Evolutionary conservation across 2,797 vertebrate genomes (phyloP).

Genomic region (Gallinago nigripennis): DNA sequence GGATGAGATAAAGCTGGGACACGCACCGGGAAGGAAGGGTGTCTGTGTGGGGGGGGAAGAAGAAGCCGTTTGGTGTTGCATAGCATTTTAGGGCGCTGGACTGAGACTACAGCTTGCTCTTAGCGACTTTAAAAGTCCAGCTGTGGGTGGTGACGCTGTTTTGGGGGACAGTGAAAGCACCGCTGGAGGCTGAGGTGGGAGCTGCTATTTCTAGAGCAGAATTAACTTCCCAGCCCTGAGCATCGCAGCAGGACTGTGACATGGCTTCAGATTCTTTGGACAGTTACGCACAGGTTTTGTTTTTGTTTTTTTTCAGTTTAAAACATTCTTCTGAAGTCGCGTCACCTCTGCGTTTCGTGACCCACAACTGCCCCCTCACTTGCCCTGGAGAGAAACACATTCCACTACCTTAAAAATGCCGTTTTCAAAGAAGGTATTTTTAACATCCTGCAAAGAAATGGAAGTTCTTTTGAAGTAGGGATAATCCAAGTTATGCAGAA

Average conservation of each 20-base stretch:
- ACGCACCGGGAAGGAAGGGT: neutral
- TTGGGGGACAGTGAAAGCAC: neutral
- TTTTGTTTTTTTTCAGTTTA: neutral
- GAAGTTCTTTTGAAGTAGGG: neutral
- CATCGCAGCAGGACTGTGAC: neutral
- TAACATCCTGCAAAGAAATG: neutral
- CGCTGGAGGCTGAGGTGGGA: neutral
- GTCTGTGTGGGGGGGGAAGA: slow-evolving; percentile 12
- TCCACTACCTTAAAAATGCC: neutral
- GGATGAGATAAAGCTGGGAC: neutral
- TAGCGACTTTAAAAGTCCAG: neutral
- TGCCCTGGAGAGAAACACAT: neutral
- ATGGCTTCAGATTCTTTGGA: slow-evolving; percentile 44
- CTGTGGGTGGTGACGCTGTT: neutral
- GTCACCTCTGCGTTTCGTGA: accelerated
- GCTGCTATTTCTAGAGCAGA: neutral
- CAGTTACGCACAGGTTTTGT: neutral
- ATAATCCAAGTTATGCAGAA: neutral
- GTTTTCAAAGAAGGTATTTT: neutral
- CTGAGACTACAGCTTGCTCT: neutral
- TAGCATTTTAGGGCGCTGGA: slow-evolving; percentile 47
- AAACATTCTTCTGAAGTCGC: neutral
- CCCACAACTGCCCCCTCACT: neutral
- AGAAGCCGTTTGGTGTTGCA: slow-evolving; percentile 70
- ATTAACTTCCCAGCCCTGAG: neutral